Conservation (phyloP, 2,888 invertebrate genomes). For the Cataglyphis albicans region DNA sequence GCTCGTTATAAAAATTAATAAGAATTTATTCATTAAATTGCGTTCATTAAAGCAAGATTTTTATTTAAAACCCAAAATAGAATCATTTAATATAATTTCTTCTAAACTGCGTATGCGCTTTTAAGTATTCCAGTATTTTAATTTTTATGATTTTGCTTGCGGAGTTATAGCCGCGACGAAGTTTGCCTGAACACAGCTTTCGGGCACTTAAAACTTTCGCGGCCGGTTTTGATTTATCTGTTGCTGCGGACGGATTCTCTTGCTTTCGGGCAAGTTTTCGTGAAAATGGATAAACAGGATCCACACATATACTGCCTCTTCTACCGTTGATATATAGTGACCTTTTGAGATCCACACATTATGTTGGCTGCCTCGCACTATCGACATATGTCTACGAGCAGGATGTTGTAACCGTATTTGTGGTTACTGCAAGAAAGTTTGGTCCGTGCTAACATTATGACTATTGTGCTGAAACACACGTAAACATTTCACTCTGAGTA, state of each 20-base stretch:
- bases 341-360: slow-evolving; percentile 62
- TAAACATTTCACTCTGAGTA: background rate
- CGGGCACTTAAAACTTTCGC: slow-evolving; percentile 68
- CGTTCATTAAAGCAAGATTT: background rate
- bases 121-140: background rate
- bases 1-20: slow-evolving; percentile 3
- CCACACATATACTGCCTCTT: slow-evolving; percentile 11
- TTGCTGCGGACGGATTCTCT: slow-evolving; percentile 59
- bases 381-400: slow-evolving; percentile 37
- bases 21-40: too few species aligned
- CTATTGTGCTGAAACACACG: background rate
- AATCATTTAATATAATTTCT: slow-evolving; percentile 3
- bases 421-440: background rate
- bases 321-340: slow-evolving; percentile 63
- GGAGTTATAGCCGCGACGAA: slow-evolving; percentile 44
- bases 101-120: background rate
- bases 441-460: background rate
- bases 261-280: slow-evolving; percentile 60
- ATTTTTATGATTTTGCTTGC: slow-evolving; percentile 23
- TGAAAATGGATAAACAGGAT: slow-evolving; percentile 67
- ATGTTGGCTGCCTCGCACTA: slow-evolving; percentile 28
- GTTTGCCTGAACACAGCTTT: slow-evolving; percentile 52
- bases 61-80: background rate
- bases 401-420: slow-evolving; percentile 6
- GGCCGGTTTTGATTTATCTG: slow-evolving; percentile 74